Percentiles rank a stretch among this genome's conserved stretches.
phyloP scores from a whole-genome alignment of 2,797 vertebrate species.

The Ataeniobius toweri region DNA sequence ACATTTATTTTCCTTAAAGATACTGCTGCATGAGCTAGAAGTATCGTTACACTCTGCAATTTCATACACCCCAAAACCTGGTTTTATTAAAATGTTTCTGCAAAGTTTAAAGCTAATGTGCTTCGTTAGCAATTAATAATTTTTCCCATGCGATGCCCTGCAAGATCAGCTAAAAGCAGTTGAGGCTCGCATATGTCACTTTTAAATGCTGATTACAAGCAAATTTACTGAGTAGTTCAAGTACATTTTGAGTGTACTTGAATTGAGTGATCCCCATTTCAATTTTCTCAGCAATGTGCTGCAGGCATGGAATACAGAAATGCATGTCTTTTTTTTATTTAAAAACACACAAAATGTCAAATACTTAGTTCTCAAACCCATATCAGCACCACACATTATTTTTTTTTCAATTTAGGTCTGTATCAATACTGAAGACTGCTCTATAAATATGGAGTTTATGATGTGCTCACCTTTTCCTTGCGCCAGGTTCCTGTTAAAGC shows the following conservation, averaged over 20 bases:
- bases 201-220: not conserved
- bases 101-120: not conserved
- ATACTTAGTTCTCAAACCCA: not conserved
- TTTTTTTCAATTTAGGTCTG: not conserved
- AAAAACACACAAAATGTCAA: not conserved
- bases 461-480: conserved; percentile 89
- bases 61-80: not conserved
- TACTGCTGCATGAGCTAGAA: not conserved
- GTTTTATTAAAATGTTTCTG: not conserved
- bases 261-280: not conserved
- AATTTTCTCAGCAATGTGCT: not conserved
- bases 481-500: conserved; percentile 96
- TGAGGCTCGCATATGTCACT: not conserved
- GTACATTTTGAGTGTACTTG: not conserved
- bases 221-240: not conserved
- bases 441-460: not conserved
- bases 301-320: not conserved
- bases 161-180: not conserved
- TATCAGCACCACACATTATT: not conserved
- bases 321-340: too few relatives aligned
- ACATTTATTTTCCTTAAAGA: too few relatives aligned
- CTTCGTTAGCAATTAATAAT: not conserved
- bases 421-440: not conserved
- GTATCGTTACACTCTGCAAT: not conserved
- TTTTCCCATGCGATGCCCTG: not conserved